These are phyloP conservation scores for Oreochromis niloticus DNA, from an alignment of 2,113 vertebrate genomes.

Conservation along the genomic window DNA sequence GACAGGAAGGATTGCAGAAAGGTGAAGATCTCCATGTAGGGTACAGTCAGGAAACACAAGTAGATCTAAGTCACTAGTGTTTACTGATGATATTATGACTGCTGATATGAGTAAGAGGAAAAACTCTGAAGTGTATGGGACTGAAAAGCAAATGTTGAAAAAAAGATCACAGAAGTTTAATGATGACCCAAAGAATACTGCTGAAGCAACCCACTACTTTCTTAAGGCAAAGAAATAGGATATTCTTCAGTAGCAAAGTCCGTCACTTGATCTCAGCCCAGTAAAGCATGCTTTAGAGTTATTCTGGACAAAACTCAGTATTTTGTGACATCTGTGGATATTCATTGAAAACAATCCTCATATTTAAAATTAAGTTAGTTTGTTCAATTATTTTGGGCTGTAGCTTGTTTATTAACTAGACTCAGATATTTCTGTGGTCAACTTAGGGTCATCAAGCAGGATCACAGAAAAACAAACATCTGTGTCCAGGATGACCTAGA, in stretches of 20 bases:
- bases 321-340: background rate
- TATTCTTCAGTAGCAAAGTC: background rate
- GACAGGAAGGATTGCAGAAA: background rate
- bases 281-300: background rate
- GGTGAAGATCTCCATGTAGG: background rate
- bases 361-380: background rate
- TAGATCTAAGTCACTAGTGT: background rate
- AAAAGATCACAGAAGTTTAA: background rate
- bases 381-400: background rate
- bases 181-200: background rate
- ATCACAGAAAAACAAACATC: background rate
- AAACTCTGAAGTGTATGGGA: background rate
- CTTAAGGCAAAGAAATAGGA: background rate
- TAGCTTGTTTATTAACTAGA: background rate
- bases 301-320: background rate
- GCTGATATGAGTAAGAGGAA: background rate
- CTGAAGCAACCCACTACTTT: background rate
- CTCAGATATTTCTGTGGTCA: background rate
- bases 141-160: background rate
- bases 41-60: background rate
- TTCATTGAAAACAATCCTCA: background rate
- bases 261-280: background rate
- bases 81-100: background rate
- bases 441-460: background rate
- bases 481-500: constrained; percentile 5